Evolutionary conservation across 2,888 invertebrate genomes (phyloP).

Genomic region (Capitulum mitella): DNA sequence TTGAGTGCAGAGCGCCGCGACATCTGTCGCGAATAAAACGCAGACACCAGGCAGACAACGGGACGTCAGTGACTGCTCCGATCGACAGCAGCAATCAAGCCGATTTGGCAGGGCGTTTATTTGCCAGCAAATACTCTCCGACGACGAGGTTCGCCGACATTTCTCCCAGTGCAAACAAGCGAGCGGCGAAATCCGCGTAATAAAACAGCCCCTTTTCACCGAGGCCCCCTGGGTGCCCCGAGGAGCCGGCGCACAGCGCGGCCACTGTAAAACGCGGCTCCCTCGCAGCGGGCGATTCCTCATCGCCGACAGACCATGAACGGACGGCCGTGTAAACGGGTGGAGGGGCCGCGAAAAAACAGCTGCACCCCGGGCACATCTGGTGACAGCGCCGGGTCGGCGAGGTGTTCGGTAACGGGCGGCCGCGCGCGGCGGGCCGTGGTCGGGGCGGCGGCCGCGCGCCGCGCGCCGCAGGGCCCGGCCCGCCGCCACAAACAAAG

Average conservation of each 20-base stretch:
- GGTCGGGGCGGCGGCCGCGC: not conserved
- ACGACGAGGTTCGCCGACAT: not conserved
- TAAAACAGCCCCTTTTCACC: too few species aligned
- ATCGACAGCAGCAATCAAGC: not conserved
- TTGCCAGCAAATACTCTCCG: not conserved
- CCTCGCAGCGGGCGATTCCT: not conserved
- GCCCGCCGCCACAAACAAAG: not conserved
- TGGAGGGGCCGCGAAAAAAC: not conserved
- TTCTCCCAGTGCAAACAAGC: too few species aligned
- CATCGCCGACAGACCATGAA: not conserved
- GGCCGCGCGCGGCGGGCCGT: not conserved
- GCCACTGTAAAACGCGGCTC: not conserved
- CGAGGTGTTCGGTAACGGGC: conserved; percentile 2
- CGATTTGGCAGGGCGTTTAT: not conserved
- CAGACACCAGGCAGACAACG: not conserved
- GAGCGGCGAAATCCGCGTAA: too few species aligned
- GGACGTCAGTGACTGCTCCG: not conserved
- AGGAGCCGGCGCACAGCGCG: not conserved
- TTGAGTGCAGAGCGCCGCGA: not conserved
- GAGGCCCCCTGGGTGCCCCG: too few species aligned
- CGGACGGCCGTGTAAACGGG: not conserved
- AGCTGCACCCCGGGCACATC: not conserved
- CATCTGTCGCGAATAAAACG: not conserved
- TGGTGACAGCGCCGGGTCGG: not conserved
- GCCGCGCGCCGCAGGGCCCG: not conserved